Conservation (phyloP, 2,797 vertebrate species). For the Furcifer pardalis region DNA sequence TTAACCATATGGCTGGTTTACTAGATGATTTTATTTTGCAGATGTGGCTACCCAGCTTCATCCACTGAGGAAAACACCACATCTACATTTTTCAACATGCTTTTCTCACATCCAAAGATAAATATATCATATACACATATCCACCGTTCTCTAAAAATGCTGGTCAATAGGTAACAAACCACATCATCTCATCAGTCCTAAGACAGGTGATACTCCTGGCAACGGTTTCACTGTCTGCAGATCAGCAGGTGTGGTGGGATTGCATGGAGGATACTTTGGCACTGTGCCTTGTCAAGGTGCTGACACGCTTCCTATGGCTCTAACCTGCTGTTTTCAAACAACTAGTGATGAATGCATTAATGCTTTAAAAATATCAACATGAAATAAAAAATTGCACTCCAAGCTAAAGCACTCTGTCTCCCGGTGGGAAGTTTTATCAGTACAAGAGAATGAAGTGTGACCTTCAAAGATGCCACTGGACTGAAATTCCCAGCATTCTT, state of each 20-base stretch:
- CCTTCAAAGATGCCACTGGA: no score
- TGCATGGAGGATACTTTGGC: neutral
- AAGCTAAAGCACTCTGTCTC: neutral
- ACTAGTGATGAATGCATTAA: neutral
- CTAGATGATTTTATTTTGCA: neutral
- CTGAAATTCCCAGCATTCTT: no score
- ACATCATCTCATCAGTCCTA: neutral
- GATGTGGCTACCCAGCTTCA: neutral
- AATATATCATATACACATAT: neutral
- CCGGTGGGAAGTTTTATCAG: no score
- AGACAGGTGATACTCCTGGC: neutral
- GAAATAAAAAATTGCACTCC: neutral
- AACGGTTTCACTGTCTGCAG: neutral
- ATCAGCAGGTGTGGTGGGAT: neutral
- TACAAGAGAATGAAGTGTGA: no score
- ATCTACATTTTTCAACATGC: neutral
- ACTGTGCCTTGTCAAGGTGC: neutral
- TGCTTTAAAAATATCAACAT: neutral
- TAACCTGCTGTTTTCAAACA: neutral
- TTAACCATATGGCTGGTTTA: slow-evolving; percentile 12
- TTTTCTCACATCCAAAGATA: neutral
- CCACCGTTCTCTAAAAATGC: neutral
- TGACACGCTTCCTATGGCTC: neutral
- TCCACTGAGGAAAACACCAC: neutral
- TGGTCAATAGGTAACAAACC: neutral